Percentiles rank a stretch among this genome's conserved stretches.
These are phyloP conservation scores for Rhynchophorus ferrugineus DNA, from an alignment of 1,140 invertebrate genomes.

Conservation along the genomic window DNA sequence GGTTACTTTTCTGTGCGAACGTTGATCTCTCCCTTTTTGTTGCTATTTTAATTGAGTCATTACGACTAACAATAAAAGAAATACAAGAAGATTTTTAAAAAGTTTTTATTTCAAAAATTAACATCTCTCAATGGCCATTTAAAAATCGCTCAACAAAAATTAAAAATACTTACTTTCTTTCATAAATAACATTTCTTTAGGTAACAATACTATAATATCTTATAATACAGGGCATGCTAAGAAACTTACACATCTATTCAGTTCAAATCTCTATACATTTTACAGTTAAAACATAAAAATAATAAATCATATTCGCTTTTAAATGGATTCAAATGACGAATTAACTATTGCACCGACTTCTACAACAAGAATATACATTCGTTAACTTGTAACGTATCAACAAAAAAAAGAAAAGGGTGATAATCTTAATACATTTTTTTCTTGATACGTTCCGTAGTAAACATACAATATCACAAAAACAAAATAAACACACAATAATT, in stretches of 20 bases:
- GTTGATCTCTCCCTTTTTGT: no score
- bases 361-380: no score
- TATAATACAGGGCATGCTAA: neutral
- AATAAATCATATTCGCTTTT: neutral
- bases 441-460: no score
- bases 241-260: conserved; percentile 1
- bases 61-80: no score
- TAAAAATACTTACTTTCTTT: neutral
- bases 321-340: neutral
- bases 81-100: neutral
- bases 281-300: neutral
- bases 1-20: no score
- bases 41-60: no score
- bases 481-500: no score
- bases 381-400: no score
- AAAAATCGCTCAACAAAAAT: neutral
- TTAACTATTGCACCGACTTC: no score
- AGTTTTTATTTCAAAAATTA: neutral
- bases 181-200: conserved; percentile 2
- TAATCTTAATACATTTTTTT: no score
- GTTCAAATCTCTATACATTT: neutral
- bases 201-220: conserved; percentile 3
- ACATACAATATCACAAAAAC: no score
- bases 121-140: neutral
- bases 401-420: no score